phyloP scores from a whole-genome alignment of 2,888 invertebrate genomes.

The Carpatolechia fugitivella region DNA sequence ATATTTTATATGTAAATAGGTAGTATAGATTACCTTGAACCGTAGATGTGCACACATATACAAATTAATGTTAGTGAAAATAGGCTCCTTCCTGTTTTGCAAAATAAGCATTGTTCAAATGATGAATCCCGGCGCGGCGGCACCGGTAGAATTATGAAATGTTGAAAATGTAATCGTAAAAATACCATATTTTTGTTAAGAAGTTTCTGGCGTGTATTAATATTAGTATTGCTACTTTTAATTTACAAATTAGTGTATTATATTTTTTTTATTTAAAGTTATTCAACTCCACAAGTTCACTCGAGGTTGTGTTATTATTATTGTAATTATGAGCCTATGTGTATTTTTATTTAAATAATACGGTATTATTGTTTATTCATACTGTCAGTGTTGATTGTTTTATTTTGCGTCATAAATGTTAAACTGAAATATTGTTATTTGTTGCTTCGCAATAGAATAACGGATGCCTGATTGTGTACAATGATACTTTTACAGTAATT shows the following conservation, averaged over 20 bases:
- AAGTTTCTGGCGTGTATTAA: background rate
- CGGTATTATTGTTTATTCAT: conserved; percentile 5
- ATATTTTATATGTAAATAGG: too few relatives aligned
- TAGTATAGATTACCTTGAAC: background rate
- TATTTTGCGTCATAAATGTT: conserved; percentile 17
- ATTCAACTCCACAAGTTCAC: conserved; percentile 53
- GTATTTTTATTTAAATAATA: conserved; percentile 8
- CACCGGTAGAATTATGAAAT: background rate
- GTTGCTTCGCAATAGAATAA: conserved; percentile 39
- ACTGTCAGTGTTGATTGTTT: too few relatives aligned
- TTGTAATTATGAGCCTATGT: conserved; percentile 24
- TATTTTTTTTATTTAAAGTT: conserved; percentile 13
- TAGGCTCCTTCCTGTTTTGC: conserved; percentile 10
- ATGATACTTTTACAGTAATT: conserved; percentile 41
- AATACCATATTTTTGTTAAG: background rate
- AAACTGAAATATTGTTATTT: conserved; percentile 40
- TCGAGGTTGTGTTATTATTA: conserved; percentile 68
- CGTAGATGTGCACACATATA: background rate
- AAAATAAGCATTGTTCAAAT: conserved; percentile 22
- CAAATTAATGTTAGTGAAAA: conserved; percentile 6
- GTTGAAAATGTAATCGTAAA: background rate
- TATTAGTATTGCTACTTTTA: background rate
- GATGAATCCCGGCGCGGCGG: conserved; percentile 1
- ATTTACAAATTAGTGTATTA: conserved; percentile 25
- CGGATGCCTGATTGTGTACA: conserved; percentile 67